Conservation (phyloP, 1,140 invertebrate genomes). For the Agrypnia vestita region DNA sequence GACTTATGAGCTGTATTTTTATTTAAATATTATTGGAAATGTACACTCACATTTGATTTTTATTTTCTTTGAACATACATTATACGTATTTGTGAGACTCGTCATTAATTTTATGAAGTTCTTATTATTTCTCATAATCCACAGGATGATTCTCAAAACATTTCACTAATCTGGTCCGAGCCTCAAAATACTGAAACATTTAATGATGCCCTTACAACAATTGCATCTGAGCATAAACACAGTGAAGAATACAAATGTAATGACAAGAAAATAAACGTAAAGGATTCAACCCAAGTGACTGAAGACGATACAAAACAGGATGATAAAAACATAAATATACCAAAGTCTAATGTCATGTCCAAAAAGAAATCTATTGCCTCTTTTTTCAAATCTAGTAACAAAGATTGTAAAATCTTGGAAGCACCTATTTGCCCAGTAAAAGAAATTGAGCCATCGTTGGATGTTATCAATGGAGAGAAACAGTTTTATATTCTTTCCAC, state of each 20-base stretch:
- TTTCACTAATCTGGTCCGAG: conserved; percentile 44
- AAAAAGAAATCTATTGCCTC: conserved; percentile 31
- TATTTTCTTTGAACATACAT: no score
- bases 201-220: conserved; percentile 10
- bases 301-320: no score
- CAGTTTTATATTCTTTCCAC: conserved; percentile 53
- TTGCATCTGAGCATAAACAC: not conserved
- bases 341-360: not conserved
- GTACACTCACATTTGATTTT: no score
- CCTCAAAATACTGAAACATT: conserved; percentile 41
- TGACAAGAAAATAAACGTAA: no score
- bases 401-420: not conserved
- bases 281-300: no score
- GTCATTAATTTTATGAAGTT: no score
- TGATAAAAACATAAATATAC: no score
- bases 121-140: not conserved
- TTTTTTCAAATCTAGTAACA: conserved; percentile 26
- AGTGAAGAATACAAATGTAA: no score
- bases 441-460: not conserved
- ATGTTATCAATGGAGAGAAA: not conserved
- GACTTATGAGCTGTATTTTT: no score
- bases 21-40: no score
- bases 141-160: conserved; percentile 42
- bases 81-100: no score
- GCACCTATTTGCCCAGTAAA: not conserved